Evolutionary conservation across 2,797 vertebrate genomes (phyloP).

Genomic region (Myiotriccus ornatus): DNA sequence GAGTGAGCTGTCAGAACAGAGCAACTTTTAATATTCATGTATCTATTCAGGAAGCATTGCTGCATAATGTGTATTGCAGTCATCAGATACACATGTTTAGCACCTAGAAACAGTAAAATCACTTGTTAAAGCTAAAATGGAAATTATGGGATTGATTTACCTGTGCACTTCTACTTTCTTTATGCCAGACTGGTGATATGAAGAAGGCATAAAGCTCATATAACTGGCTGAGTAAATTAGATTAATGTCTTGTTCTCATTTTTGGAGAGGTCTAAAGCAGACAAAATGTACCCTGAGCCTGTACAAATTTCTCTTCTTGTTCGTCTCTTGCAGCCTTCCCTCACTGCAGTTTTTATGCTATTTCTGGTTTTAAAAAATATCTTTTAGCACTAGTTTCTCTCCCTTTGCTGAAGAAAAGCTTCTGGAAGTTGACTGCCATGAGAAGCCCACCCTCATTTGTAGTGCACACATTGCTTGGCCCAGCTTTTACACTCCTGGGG

Average conservation of each 20-base stretch:
- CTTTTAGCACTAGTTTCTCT: neutral
- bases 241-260: conserved; percentile 33
- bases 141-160: conserved; percentile 58
- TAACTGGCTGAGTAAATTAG: conserved; percentile 36
- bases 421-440: neutral
- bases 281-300: conserved; percentile 28
- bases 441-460: neutral
- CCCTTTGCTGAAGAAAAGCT: neutral
- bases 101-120: conserved; percentile 53
- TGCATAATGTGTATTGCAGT: conserved; percentile 58
- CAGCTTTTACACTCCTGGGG: neutral
- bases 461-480: neutral
- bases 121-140: conserved; percentile 61
- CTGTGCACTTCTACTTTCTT: neutral
- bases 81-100: conserved; percentile 60
- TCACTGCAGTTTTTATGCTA: neutral
- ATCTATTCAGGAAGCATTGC: conserved; percentile 51
- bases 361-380: neutral
- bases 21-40: conserved; percentile 61
- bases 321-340: neutral
- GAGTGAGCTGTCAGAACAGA: conserved; percentile 60
- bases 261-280: conserved; percentile 23
- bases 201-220: conserved; percentile 30
- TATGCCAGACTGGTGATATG: conserved; percentile 32
- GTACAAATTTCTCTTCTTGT: neutral